Evolutionary conservation across 2,113 vertebrate species (phyloP).

Genomic region (Corapipo altera): DNA sequence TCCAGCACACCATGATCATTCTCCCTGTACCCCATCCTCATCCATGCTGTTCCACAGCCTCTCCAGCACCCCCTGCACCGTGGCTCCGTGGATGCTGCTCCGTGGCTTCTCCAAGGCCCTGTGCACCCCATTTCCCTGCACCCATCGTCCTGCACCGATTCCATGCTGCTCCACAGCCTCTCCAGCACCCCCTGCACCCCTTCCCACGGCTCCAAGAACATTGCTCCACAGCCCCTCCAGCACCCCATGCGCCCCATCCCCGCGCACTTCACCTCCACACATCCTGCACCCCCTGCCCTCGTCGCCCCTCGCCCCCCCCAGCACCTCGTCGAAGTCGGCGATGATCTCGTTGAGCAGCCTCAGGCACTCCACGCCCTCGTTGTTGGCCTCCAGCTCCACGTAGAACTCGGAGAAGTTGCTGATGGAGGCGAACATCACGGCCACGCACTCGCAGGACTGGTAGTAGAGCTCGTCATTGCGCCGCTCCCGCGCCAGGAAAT

Average conservation of each 20-base stretch:
- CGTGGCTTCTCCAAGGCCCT: no score
- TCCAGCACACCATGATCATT: not conserved
- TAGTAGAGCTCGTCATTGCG: slow-evolving; percentile 95
- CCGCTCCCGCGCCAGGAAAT: slow-evolving; percentile 90
- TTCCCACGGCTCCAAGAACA: no score
- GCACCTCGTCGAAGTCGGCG: slow-evolving; percentile 93
- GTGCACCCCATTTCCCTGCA: no score
- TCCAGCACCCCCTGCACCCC: not conserved
- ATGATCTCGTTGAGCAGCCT: slow-evolving; percentile 97
- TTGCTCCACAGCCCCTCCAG: not conserved
- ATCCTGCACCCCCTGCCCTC: rapidly evolving
- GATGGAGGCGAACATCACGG: slow-evolving; percentile 97
- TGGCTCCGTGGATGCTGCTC: no score
- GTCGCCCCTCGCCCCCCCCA: rapidly evolving
- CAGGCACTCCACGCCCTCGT: slow-evolving; percentile 94
- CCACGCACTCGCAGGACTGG: slow-evolving; percentile 95
- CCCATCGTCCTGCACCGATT: no score
- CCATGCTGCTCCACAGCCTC: no score
- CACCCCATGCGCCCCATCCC: not conserved
- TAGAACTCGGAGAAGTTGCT: slow-evolving; percentile 98
- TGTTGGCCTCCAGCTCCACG: slow-evolving; percentile 96
- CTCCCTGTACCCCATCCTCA: not conserved
- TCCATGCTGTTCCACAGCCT: no score
- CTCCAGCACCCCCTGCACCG: no score
- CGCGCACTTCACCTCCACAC: rapidly evolving